phyloP scores from a whole-genome alignment of 2,888 invertebrate species.

The Volucella bombylans region DNA sequence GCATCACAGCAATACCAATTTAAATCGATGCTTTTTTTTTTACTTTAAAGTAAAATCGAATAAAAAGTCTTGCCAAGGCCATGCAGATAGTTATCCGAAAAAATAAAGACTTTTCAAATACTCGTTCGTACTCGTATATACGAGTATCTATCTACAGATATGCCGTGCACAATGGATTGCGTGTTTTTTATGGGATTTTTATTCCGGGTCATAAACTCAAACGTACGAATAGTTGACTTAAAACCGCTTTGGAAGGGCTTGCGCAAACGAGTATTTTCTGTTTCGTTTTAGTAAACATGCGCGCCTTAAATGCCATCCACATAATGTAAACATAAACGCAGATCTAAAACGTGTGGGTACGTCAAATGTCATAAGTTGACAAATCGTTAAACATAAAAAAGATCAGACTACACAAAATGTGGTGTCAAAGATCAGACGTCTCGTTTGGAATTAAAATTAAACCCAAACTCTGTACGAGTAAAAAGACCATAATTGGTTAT shows the following conservation, averaged over 20 bases:
- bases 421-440: conserved; percentile 3
- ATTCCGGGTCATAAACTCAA: conserved; percentile 30
- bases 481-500: too few species aligned
- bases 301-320: too few species aligned
- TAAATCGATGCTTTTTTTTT: conserved; percentile 62
- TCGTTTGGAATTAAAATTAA: not conserved
- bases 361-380: too few species aligned
- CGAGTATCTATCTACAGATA: not conserved
- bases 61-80: conserved; percentile 49
- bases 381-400: too few species aligned
- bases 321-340: too few species aligned
- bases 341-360: too few species aligned
- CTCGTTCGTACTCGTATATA: not conserved
- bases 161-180: conserved; percentile 42
- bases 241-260: not conserved
- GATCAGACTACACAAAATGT: not conserved
- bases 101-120: not conserved
- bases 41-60: conserved; percentile 27
- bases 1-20: conserved; percentile 29
- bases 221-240: not conserved
- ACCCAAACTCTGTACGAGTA: not conserved
- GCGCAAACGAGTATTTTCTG: not conserved
- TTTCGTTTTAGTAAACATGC: too few species aligned
- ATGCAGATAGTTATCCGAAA: conserved; percentile 47
- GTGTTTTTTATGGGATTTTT: conserved; percentile 42